Conservation (phyloP, 2,113 vertebrate species). For the Neogobius melanostomus region DNA sequence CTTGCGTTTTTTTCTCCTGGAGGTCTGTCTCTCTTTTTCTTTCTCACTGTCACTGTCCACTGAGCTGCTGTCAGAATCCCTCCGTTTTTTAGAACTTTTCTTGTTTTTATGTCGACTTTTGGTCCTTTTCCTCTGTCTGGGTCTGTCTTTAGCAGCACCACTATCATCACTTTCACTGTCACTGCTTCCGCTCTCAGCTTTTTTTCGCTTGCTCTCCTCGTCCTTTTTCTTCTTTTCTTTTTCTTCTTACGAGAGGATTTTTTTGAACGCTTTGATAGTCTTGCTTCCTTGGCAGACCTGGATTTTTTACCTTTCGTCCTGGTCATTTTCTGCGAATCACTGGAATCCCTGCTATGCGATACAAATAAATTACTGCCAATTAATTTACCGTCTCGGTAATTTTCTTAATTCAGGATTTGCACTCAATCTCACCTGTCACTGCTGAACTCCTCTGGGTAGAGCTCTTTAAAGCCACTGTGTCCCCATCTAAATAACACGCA, state of each 20-base stretch:
- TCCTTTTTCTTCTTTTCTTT: conserved; percentile 87
- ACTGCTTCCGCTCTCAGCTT: conserved; percentile 59
- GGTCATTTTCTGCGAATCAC: conserved; percentile 55
- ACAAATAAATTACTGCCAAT: neutral
- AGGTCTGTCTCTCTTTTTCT: conserved; percentile 24
- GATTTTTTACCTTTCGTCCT: conserved; percentile 77
- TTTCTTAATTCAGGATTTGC: too few relatives aligned
- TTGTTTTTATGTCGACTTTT: conserved; percentile 70
- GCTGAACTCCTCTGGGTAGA: conserved; percentile 95
- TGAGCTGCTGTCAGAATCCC: conserved; percentile 64
- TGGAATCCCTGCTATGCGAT: conserved; percentile 52
- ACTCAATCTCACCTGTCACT: conserved; percentile 79
- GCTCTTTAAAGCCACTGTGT: conserved; percentile 97
- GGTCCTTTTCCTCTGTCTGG: conserved; percentile 65
- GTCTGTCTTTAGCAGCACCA: conserved; percentile 47
- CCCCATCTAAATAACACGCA: conserved; percentile 78
- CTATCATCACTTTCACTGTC: conserved; percentile 61
- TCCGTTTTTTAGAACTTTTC: conserved; percentile 69
- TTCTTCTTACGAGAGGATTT: conserved; percentile 89
- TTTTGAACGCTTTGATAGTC: conserved; percentile 82
- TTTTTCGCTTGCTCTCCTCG: conserved; percentile 60
- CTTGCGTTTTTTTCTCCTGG: conserved; percentile 58
- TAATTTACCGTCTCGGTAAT: neutral
- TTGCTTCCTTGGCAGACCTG: conserved; percentile 72
- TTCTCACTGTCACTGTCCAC: conserved; percentile 47